These are phyloP conservation scores for Chrysolina haemoptera DNA, from an alignment of 2,888 invertebrate species.

Conservation along the genomic window DNA sequence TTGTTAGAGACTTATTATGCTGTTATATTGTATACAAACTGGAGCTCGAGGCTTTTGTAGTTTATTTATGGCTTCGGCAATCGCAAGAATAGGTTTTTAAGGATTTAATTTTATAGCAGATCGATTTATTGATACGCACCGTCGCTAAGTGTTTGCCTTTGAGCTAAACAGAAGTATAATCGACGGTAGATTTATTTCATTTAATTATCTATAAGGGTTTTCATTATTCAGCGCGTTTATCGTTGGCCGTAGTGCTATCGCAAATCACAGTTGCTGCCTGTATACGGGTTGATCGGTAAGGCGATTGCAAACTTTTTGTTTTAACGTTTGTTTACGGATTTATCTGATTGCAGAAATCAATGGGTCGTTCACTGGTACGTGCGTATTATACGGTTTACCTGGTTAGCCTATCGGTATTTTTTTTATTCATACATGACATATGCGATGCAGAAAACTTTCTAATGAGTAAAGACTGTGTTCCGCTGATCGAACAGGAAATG, in stretches of 20 bases:
- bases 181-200: constrained; percentile 41
- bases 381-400: constrained; percentile 30
- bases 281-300: constrained; percentile 31
- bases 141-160: constrained; percentile 35
- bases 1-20: constrained; percentile 61
- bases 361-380: constrained; percentile 25
- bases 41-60: constrained; percentile 49
- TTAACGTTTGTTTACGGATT: constrained; percentile 33
- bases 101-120: constrained; percentile 44
- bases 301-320: constrained; percentile 33
- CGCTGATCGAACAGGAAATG: no score
- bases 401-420: not conserved
- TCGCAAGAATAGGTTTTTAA: constrained; percentile 52
- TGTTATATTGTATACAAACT: constrained; percentile 62
- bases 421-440: constrained; percentile 7
- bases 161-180: constrained; percentile 42
- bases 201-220: constrained; percentile 43
- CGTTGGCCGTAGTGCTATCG: constrained; percentile 26
- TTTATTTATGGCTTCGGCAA: constrained; percentile 56
- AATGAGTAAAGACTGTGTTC: not conserved
- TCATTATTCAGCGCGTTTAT: constrained; percentile 28
- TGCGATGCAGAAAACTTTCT: constrained; percentile 11
- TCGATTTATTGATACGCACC: constrained; percentile 43
- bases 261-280: constrained; percentile 35
- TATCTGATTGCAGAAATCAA: constrained; percentile 37